These are phyloP conservation scores for Drosophila navojoa DNA, from an alignment of 1,140 invertebrate species.

Conservation along the genomic window DNA sequence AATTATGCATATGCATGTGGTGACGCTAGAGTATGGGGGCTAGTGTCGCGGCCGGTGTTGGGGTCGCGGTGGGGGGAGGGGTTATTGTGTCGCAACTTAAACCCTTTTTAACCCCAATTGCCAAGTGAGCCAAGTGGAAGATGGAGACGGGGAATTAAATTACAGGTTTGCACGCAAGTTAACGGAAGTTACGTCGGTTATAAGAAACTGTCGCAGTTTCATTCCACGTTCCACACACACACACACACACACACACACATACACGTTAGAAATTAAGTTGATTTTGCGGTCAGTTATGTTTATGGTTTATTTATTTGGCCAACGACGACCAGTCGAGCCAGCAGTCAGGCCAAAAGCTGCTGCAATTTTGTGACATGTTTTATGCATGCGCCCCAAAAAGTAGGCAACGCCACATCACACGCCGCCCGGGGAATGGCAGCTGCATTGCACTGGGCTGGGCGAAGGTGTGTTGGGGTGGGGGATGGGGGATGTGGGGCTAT, in stretches of 20 bases:
- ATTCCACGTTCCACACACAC: neutral
- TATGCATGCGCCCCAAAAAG: slow-evolving; percentile 41
- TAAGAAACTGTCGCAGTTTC: slow-evolving; percentile 36
- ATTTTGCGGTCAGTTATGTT: slow-evolving; percentile 74
- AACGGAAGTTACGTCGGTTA: slow-evolving; percentile 62
- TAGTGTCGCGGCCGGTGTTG: neutral
- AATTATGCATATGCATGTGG: slow-evolving; percentile 78
- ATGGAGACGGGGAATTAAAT: slow-evolving; percentile 38
- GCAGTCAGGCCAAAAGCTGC: slow-evolving; percentile 8
- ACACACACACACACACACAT: no score
- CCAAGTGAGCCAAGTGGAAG: no score
- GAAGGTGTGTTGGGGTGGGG: no score
- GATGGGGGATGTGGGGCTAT: neutral
- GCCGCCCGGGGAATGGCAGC: no score
- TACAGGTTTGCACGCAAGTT: slow-evolving; percentile 75
- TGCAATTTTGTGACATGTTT: slow-evolving; percentile 74
- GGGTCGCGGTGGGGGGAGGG: neutral
- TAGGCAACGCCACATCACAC: slow-evolving; percentile 19
- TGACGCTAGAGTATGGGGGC: slow-evolving; percentile 4
- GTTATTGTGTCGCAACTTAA: slow-evolving; percentile 64
- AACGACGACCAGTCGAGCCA: slow-evolving; percentile 15
- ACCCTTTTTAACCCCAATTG: slow-evolving; percentile 79
- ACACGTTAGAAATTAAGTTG: slow-evolving; percentile 19
- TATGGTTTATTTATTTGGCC: slow-evolving; percentile 78
- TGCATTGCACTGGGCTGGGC: neutral